Base-by-base conservation (phyloP, 2,797 vertebrate genomes). In the Emys orbicularis region DNA sequence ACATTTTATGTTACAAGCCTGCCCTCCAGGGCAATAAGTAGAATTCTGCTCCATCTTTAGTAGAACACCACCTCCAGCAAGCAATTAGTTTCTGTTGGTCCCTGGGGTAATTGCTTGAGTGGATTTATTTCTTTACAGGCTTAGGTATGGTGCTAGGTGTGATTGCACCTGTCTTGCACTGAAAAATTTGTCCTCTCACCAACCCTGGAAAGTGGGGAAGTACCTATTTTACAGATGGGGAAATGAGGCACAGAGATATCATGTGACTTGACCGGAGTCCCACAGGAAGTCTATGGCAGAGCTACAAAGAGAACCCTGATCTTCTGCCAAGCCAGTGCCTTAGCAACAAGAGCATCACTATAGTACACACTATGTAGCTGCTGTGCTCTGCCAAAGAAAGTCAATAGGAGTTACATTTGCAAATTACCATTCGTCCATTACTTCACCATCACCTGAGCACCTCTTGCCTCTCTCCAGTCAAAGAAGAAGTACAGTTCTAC, bases 31-130 rank as follows among this genome's bases (percentile, higher is more conserved):
- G 27, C 4, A 54, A 80, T 82, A 41, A 57, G 16, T 61, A 34
- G 15, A 25, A 56, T 47, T 59, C n/a, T 21, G 83, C 47, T 88
- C 87, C 83, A 59, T 86, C 96, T 94, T 84, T 54, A 83, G 79
- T 1, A 91, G 59, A 61, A 61, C 4, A 34, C 59, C 7, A 61
- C 31, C 59, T 18, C 31, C 31, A n/a, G 7, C 34, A 61, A n/a
- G 59, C 59, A 61, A 61, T 34, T 31, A 34, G 31, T 8, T 61
- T 61, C 61, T 61, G 31, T 61, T 61, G 59, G 31, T 61, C 15
- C 15, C 31, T 34, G 61, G 59, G 18, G 59, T 18, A 61, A 34
- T 18, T 61, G 31, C 59, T 61, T 65, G 7, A 86, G 29, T n/a
- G 23, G 10, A 47, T 44, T 5, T 79, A 5, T 68, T 27, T 50